These are phyloP conservation scores for Agonopterix alstromeriana DNA, from an alignment of 2,888 invertebrate genomes.

Conservation along the genomic window DNA sequence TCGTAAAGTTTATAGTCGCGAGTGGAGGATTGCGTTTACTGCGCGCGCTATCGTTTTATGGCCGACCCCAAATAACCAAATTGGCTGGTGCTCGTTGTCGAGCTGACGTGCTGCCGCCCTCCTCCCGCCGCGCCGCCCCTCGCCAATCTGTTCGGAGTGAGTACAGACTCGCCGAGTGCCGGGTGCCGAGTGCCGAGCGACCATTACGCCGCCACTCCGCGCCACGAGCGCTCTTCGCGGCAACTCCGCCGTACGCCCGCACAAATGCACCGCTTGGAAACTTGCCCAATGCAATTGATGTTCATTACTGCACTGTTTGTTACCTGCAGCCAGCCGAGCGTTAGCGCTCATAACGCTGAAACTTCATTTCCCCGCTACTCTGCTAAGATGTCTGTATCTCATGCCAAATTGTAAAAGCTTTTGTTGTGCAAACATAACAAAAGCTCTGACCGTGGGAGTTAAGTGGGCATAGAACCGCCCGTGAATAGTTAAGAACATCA, in stretches of 20 bases:
- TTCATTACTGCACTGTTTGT: conserved; percentile 46
- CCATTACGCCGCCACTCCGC: conserved; percentile 35
- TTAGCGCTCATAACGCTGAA: conserved; percentile 11
- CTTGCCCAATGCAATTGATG: conserved; percentile 54
- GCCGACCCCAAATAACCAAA: conserved; percentile 74
- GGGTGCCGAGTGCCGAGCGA: background rate
- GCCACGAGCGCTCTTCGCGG: conserved; percentile 39
- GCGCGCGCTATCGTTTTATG: conserved; percentile 73
- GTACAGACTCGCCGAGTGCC: background rate
- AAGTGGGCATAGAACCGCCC: conserved; percentile 5
- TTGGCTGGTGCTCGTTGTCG: conserved; percentile 59
- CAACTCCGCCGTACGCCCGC: conserved; percentile 30
- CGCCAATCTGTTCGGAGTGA: conserved; percentile 24
- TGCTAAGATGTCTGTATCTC: conserved; percentile 3
- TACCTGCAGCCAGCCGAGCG: conserved; percentile 24
- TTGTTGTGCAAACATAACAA: background rate
- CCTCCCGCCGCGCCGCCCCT: conserved; percentile 9
- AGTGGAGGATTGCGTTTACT: conserved; percentile 76
- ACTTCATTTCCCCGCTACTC: conserved; percentile 2
- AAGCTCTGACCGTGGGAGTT: background rate
- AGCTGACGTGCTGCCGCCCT: conserved; percentile 29
- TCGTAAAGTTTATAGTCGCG: conserved; percentile 77
- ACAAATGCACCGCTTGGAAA: conserved; percentile 48
- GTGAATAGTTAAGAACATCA: conserved; percentile 34
- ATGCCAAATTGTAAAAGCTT: conserved; percentile 5